phyloP scores from a whole-genome alignment of 2,797 vertebrate genomes.

The Parauchenoglanis ngamensis region DNA sequence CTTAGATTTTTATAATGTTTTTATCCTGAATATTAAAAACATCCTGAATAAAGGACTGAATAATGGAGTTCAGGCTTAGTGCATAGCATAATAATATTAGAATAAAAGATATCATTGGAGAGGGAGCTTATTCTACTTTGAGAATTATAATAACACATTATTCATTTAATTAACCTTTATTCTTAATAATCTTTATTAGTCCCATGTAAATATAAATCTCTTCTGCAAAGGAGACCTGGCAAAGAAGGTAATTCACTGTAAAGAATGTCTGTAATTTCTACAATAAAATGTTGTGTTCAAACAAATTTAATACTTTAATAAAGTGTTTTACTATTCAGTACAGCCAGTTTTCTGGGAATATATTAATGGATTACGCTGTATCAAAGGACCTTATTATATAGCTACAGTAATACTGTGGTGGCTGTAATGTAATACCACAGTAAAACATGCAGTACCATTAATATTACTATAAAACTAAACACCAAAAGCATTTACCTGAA shows the following conservation, averaged over 20 bases:
- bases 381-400: not conserved
- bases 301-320: not conserved
- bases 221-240: not conserved
- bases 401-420: not conserved
- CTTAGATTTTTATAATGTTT: not conserved
- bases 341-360: not conserved
- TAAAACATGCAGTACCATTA: not conserved
- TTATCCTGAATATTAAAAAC: slow-evolving; percentile 1
- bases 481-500: not conserved
- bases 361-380: not conserved
- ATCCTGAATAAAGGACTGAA: not conserved
- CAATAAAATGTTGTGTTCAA: not conserved
- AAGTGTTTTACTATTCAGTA: not conserved
- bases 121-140: not conserved
- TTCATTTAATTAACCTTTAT: not conserved
- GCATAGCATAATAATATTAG: slow-evolving; percentile 4
- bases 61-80: not conserved
- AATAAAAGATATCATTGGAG: not conserved
- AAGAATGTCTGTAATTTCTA: not conserved
- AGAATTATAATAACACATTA: not conserved
- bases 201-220: not conserved
- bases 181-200: not conserved
- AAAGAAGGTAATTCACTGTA: not conserved
- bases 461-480: not conserved
- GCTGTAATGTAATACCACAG: not conserved